Evolutionary conservation across 2,888 invertebrate genomes (phyloP).

Genomic region (Tetragnatha montana): DNA sequence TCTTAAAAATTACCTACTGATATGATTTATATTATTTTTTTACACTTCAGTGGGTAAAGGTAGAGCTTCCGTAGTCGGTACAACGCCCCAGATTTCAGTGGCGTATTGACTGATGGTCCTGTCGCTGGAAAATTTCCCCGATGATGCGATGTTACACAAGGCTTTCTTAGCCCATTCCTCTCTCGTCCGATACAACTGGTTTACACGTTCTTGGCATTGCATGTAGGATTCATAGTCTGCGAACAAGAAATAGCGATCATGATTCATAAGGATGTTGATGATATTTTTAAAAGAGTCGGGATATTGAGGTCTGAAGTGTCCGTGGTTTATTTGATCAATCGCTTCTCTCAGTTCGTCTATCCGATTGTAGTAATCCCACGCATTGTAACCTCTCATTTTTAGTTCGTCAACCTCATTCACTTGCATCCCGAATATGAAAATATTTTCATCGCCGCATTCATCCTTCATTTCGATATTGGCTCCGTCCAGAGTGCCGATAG

Average conservation of each 20-base stretch:
- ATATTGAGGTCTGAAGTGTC: slow-evolving; percentile 91
- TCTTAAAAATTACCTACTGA: no score
- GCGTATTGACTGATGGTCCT: slow-evolving; percentile 98
- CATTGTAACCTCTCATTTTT: slow-evolving; percentile 85
- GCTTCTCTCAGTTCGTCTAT: slow-evolving; percentile 93
- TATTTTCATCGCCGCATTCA: slow-evolving; percentile 96
- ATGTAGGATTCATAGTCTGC: slow-evolving; percentile 98
- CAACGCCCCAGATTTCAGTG: slow-evolving; percentile 95
- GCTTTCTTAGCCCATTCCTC: slow-evolving; percentile 96
- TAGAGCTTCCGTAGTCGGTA: slow-evolving; percentile 93
- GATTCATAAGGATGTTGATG: slow-evolving; percentile 91
- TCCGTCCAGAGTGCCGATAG: slow-evolving; percentile 99
- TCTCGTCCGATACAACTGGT: slow-evolving; percentile 89
- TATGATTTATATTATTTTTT: no score
- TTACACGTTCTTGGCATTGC: slow-evolving; percentile 92
- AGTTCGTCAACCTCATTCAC: slow-evolving; percentile 87
- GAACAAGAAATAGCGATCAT: slow-evolving; percentile 93
- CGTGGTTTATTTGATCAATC: slow-evolving; percentile 96
- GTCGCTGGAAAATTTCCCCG: slow-evolving; percentile 99
- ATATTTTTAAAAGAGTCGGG: slow-evolving; percentile 93
- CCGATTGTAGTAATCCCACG: slow-evolving; percentile 92
- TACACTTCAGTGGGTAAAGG: slow-evolving; percentile 75
- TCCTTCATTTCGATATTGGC: slow-evolving; percentile 99
- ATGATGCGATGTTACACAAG: slow-evolving; percentile 97
- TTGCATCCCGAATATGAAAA: slow-evolving; percentile 97